Evolutionary conservation across 2,113 vertebrate species (phyloP).

Genomic region (Indri indri): DNA sequence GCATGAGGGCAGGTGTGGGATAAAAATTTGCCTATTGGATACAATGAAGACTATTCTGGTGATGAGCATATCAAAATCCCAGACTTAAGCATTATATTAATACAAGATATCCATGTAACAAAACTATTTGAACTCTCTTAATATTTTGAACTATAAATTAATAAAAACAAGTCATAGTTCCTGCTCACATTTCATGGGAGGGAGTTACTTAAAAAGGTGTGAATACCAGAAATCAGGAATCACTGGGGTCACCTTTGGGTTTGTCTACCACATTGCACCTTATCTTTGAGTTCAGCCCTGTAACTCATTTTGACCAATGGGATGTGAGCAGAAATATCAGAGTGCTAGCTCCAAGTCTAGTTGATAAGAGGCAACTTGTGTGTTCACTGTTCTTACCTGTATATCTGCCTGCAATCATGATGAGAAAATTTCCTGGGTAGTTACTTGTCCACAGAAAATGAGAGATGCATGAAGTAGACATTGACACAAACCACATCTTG

Average conservation of each 20-base stretch:
- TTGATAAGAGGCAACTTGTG: neutral
- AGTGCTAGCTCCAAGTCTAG: neutral
- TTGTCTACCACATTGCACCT: neutral
- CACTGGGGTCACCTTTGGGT: neutral
- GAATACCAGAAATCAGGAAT: neutral
- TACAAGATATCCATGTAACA: too few relatives aligned
- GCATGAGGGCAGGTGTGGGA: too few relatives aligned
- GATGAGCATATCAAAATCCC: too few relatives aligned
- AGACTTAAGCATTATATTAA: too few relatives aligned
- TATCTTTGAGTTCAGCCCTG: neutral
- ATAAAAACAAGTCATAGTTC: neutral
- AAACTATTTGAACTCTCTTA: too few relatives aligned
- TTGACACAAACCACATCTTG: neutral
- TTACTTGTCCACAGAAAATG: neutral
- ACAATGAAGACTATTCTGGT: too few relatives aligned
- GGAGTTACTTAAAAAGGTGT: neutral
- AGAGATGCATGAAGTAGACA: neutral
- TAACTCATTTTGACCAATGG: too few relatives aligned
- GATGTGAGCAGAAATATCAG: neutral
- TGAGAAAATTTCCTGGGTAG: neutral
- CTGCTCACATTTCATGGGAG: too few relatives aligned
- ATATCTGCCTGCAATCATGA: neutral
- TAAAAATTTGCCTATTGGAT: too few relatives aligned
- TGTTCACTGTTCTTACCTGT: neutral
- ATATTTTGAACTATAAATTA: too few relatives aligned